phyloP scores from a whole-genome alignment of 1,140 invertebrate species.

The Drosophila insularis region DNA sequence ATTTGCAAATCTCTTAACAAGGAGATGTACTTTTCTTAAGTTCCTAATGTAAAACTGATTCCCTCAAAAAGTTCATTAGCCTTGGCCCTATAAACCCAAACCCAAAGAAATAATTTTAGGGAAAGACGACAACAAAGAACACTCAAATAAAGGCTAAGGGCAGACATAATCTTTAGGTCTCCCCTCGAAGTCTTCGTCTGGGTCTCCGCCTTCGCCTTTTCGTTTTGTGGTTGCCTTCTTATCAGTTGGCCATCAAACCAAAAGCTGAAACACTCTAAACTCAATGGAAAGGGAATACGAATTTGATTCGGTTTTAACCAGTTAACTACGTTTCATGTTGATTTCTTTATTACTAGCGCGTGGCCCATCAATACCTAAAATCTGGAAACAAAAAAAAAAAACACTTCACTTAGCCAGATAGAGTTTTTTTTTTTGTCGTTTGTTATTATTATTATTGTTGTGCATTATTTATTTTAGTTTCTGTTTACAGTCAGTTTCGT shows the following conservation, averaged over 20 bases:
- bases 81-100: conserved; percentile 40
- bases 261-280: background rate
- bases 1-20: background rate
- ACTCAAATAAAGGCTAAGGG: conserved; percentile 30
- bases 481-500: conserved; percentile 2
- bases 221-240: conserved; percentile 10
- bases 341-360: conserved; percentile 12
- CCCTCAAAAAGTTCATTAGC: conserved; percentile 51
- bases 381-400: background rate
- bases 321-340: conserved; percentile 3
- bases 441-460: conserved; percentile 1
- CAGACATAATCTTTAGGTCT: conserved; percentile 1
- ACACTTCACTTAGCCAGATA: background rate
- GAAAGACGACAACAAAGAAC: conserved; percentile 9
- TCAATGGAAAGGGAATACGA: background rate
- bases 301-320: conserved; percentile 7
- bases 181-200: background rate
- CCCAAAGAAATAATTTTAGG: background rate
- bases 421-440: background rate
- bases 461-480: conserved; percentile 2
- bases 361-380: conserved; percentile 1
- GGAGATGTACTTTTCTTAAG: conserved; percentile 23
- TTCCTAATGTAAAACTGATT: conserved; percentile 33
- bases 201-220: background rate
- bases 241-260: conserved; percentile 40